Evolutionary conservation across 1,140 invertebrate genomes (phyloP).

Genomic region (Zaprionus capensis): DNA sequence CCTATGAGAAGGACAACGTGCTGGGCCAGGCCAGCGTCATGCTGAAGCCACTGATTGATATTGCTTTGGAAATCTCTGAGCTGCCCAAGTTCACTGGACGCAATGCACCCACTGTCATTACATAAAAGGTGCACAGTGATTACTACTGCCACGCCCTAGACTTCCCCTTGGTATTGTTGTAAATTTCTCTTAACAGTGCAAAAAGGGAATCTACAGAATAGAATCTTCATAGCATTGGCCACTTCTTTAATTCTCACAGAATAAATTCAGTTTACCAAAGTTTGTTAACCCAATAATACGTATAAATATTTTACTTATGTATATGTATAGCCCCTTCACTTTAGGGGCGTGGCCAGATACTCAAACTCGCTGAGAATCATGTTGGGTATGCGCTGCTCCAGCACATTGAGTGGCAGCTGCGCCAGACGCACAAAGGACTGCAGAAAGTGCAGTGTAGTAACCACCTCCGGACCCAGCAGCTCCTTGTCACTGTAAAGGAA

Average conservation of each 20-base stretch:
- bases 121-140: conserved; percentile 87
- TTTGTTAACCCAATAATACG: neutral
- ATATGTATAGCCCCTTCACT: conserved; percentile 23
- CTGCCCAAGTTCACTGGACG: conserved; percentile 94
- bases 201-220: conserved; percentile 3
- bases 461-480: conserved; percentile 57
- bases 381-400: conserved; percentile 74
- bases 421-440: conserved; percentile 59
- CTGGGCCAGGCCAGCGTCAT: conserved; percentile 91
- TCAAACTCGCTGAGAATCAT: conserved; percentile 75
- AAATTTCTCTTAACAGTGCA: no score
- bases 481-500: conserved; percentile 61
- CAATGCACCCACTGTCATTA: conserved; percentile 97
- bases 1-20: conserved; percentile 91
- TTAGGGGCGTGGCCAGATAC: conserved; percentile 62
- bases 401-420: conserved; percentile 58
- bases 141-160: conserved; percentile 9
- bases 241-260: conserved; percentile 11
- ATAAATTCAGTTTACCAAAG: neutral
- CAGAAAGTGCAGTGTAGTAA: conserved; percentile 66
- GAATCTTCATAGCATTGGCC: conserved; percentile 27
- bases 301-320: neutral
- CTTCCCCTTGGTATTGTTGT: neutral
- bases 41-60: conserved; percentile 94
- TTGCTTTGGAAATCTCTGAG: conserved; percentile 94